Conservation (phyloP, 2,888 invertebrate species). For the Aphodius granarius region DNA sequence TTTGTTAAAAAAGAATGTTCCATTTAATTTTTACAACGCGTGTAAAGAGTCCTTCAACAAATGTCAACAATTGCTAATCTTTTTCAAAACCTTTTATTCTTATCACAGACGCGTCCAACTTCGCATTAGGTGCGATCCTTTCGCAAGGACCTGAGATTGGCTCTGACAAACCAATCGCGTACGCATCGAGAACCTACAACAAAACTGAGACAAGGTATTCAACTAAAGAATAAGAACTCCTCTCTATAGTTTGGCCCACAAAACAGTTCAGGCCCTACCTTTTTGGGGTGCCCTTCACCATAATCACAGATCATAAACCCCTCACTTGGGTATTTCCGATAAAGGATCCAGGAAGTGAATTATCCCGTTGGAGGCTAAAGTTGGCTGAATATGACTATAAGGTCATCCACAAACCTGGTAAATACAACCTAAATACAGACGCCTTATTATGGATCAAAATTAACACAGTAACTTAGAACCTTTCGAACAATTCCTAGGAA, state of each 20-base stretch:
- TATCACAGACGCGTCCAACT: constrained; percentile 10
- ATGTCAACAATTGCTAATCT: too few species aligned
- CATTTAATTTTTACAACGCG: too few species aligned
- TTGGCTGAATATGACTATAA: constrained; percentile 3
- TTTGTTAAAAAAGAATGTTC: too few species aligned
- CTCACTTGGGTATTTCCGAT: neutral
- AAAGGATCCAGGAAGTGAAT: neutral
- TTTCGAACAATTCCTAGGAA: neutral
- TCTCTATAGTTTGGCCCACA: constrained; percentile 11
- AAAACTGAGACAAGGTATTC: constrained; percentile 14
- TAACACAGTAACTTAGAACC: neutral
- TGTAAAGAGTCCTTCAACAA: too few species aligned
- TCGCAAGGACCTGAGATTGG: neutral
- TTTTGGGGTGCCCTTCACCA: constrained; percentile 1
- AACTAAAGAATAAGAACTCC: constrained; percentile 14
- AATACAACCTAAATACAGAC: constrained; percentile 7
- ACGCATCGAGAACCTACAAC: constrained; percentile 11
- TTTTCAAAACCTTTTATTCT: constrained; percentile 2
- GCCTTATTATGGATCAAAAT: constrained; percentile 1
- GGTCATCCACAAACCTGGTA: constrained; percentile 5
- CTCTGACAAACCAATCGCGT: constrained; percentile 6
- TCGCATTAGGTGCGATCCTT: neutral
- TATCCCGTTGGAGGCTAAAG: constrained; percentile 5
- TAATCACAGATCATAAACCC: constrained; percentile 10
- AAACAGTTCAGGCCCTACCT: constrained; percentile 18